A percentile compares a stretch with the other conserved stretches of the same genome.
Conservation (phyloP, 2,797 vertebrate species). For the Chelidonichthys spinosus region DNA sequence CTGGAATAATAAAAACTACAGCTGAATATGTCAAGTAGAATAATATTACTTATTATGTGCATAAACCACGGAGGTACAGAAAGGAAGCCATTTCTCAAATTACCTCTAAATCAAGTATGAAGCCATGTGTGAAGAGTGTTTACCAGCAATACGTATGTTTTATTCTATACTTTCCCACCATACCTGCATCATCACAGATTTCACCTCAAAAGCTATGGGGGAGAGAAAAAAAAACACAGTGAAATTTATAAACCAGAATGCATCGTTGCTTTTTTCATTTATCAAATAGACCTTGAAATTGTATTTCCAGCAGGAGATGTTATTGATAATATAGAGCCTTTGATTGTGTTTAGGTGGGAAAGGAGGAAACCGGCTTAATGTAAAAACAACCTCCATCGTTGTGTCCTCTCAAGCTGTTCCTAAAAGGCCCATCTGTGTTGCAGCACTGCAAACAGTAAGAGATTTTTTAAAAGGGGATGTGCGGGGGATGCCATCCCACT, state of each 20-base stretch:
- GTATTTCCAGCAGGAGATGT: constrained; percentile 67
- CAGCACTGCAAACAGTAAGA: constrained; percentile 16
- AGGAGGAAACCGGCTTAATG: constrained; percentile 54
- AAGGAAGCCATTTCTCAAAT: background rate
- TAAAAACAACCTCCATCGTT: constrained; percentile 56
- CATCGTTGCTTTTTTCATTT: constrained; percentile 53
- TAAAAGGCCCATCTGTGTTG: constrained; percentile 58
- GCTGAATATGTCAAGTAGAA: background rate
- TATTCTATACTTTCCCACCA: constrained; percentile 11
- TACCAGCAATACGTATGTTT: background rate
- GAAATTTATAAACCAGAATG: constrained; percentile 51
- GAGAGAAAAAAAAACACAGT: constrained; percentile 13
- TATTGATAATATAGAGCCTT: constrained; percentile 61
- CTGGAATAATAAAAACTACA: too few relatives aligned
- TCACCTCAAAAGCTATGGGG: constrained; percentile 25
- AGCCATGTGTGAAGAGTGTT: constrained; percentile 3
- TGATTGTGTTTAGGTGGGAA: constrained; percentile 65
- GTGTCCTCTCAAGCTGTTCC: constrained; percentile 63
- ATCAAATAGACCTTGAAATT: constrained; percentile 79
- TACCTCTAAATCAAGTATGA: background rate
- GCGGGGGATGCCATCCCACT: background rate
- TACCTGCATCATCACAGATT: constrained; percentile 54
- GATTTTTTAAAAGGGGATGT: background rate
- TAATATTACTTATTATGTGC: background rate
- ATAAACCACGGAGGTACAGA: background rate